Evolutionary conservation across 1,140 invertebrate species (phyloP).

Genomic region (Tigriopus japonicus): DNA sequence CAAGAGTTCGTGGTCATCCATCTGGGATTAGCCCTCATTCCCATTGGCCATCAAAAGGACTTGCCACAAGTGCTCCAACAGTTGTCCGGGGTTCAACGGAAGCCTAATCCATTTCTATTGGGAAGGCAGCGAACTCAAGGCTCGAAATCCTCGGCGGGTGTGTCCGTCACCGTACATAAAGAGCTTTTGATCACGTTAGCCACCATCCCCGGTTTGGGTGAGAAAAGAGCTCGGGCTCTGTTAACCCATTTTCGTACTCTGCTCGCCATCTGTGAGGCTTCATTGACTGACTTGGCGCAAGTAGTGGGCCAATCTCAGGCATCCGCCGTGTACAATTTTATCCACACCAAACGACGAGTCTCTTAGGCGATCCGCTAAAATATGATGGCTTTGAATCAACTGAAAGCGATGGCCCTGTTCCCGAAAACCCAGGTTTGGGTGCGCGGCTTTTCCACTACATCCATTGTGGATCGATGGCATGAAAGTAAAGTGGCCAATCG

Average conservation of each 20-base stretch:
- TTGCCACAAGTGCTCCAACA: not conserved
- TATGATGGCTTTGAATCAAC: not conserved
- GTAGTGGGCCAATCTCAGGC: not conserved
- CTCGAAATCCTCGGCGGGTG: too few relatives aligned
- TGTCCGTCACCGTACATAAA: not conserved
- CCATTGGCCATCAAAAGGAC: not conserved
- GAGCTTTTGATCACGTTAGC: not conserved
- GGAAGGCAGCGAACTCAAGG: not conserved
- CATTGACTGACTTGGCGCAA: not conserved
- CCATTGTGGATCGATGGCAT: slow-evolving; percentile 36
- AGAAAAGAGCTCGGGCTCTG: not conserved
- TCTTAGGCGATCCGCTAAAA: not conserved
- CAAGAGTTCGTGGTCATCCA: slow-evolving; percentile 6
- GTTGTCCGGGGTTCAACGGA: not conserved
- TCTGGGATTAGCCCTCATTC: slow-evolving; percentile 3
- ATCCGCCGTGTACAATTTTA: not conserved
- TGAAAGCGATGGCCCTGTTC: not conserved
- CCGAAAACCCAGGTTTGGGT: not conserved
- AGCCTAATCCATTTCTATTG: slow-evolving; percentile 5
- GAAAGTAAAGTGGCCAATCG: slow-evolving; percentile 40
- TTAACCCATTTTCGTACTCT: not conserved
- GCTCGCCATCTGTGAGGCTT: not conserved
- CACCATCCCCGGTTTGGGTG: not conserved
- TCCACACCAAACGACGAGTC: not conserved
- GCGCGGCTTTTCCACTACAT: not conserved